Conservation (phyloP, 2,888 invertebrate species). For the Diarsia dahlii region DNA sequence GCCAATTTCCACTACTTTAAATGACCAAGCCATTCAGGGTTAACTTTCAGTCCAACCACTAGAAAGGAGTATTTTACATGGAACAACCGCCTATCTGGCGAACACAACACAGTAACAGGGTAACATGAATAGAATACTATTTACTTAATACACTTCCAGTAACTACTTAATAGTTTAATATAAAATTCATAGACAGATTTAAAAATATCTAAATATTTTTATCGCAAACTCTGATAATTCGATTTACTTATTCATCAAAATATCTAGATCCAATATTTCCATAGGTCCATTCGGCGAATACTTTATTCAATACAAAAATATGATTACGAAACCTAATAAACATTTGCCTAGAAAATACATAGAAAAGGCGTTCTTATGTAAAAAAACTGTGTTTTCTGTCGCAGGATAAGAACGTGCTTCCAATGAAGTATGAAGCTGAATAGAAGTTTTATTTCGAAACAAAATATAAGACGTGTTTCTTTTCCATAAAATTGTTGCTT, state of each 20-base stretch:
- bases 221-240: slow-evolving; percentile 10
- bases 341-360: slow-evolving; percentile 54
- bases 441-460: slow-evolving; percentile 48
- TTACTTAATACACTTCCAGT: too few relatives aligned
- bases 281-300: slow-evolving; percentile 33
- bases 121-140: too few relatives aligned
- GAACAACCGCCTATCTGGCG: too few relatives aligned
- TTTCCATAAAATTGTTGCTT: slow-evolving; percentile 39
- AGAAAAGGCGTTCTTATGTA: slow-evolving; percentile 30
- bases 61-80: neutral
- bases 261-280: slow-evolving; percentile 34
- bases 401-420: slow-evolving; percentile 39
- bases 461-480: slow-evolving; percentile 56
- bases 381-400: slow-evolving; percentile 41
- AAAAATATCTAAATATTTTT: slow-evolving; percentile 22
- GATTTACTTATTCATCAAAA: slow-evolving; percentile 41
- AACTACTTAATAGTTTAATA: neutral
- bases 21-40: too few relatives aligned
- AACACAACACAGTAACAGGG: too few relatives aligned
- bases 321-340: slow-evolving; percentile 56
- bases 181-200: neutral
- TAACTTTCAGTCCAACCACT: neutral
- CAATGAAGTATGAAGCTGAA: slow-evolving; percentile 48
- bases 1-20: neutral
- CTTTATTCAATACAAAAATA: slow-evolving; percentile 56